Evolutionary conservation across 2,888 invertebrate species (phyloP).

Genomic region (Nephrocerus scutellatus): DNA sequence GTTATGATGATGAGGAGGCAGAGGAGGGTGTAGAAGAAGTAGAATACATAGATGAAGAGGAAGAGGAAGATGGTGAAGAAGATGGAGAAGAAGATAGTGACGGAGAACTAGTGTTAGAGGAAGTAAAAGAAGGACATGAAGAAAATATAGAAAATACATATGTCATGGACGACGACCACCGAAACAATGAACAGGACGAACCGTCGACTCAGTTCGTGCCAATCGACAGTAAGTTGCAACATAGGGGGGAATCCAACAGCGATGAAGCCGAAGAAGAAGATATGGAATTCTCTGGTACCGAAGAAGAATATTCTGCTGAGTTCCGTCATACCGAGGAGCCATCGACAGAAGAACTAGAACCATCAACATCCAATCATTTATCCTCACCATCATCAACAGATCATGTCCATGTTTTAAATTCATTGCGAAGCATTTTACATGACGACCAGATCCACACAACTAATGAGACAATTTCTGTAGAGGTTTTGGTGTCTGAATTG

Average conservation of each 20-base stretch:
- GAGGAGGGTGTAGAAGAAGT: constrained; percentile 31
- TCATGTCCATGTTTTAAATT: too few species aligned
- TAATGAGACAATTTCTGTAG: too few species aligned
- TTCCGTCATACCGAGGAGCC: constrained; percentile 1
- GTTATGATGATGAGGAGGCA: constrained; percentile 44
- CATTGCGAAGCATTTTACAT: too few species aligned
- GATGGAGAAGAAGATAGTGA: constrained; percentile 27
- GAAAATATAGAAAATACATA: constrained; percentile 31
- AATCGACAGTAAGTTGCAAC: too few species aligned
- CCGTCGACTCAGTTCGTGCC: neutral
- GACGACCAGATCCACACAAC: too few species aligned
- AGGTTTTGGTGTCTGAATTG: too few species aligned
- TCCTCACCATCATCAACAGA: too few species aligned
- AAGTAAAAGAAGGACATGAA: constrained; percentile 19
- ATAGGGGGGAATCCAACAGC: constrained; percentile 5
- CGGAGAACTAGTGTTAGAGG: constrained; percentile 28
- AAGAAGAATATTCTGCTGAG: neutral
- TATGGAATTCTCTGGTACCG: constrained; percentile 1
- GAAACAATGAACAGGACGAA: constrained; percentile 17
- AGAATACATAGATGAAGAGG: constrained; percentile 34
- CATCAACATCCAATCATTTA: constrained; percentile 3
- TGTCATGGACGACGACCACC: constrained; percentile 25
- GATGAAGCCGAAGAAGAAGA: constrained; percentile 12
- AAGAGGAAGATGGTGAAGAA: constrained; percentile 35
- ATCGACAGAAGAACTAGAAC: constrained; percentile 23